These are phyloP conservation scores for Myocastor coypus DNA, from an alignment of 2,113 vertebrate species.

Conservation along the genomic window DNA sequence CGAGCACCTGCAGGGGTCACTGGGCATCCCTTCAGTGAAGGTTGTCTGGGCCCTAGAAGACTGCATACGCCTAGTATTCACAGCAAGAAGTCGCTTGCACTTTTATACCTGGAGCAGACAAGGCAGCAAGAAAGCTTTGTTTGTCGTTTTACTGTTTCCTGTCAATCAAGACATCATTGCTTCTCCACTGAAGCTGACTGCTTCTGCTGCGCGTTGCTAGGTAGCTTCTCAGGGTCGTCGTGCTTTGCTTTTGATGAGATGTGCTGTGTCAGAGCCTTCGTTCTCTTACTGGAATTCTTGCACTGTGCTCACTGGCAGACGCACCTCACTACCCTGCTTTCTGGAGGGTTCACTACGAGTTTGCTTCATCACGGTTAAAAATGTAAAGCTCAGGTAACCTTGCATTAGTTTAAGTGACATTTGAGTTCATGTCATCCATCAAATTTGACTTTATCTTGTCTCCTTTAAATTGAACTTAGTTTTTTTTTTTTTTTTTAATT, in stretches of 20 bases:
- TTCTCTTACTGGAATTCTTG: not conserved
- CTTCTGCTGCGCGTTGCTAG: not conserved
- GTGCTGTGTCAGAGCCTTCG: not conserved
- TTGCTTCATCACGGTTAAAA: constrained; percentile 38
- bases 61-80: not conserved
- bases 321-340: not conserved
- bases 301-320: not conserved
- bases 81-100: not conserved
- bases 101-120: not conserved
- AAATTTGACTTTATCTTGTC: constrained; percentile 29
- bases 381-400: constrained; percentile 14
- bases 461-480: constrained; percentile 17
- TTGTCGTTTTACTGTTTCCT: not conserved
- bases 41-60: not conserved
- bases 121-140: not conserved
- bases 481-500: too few species aligned
- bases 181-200: not conserved
- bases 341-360: not conserved
- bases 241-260: not conserved
- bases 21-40: not conserved
- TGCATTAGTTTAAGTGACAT: not conserved
- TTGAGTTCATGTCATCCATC: not conserved
- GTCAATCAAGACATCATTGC: not conserved
- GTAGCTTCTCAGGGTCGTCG: not conserved
- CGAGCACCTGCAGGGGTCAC: not conserved